Evolutionary conservation across 1,140 invertebrate species (phyloP), one percentile per base, ranked within the genome.

Genomic region (Pogonomyrmex barbatus): DNA sequence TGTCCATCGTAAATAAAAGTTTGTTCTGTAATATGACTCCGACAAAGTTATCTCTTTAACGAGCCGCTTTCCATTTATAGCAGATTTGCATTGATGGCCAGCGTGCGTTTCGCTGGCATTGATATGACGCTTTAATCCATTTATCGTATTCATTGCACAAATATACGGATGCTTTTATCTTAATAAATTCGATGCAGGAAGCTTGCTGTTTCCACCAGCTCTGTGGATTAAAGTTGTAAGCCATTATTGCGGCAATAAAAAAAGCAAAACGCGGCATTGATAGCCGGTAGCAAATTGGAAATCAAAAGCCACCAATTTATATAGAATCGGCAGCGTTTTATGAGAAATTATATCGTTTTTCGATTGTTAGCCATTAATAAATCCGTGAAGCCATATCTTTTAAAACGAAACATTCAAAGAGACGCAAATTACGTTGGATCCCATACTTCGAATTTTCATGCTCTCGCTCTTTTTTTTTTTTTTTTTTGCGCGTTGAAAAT

Each of bases 131-230:
- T 82, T 82, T 71, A 71, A 71, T 82, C 52, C 65, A 82, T 82
- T 82, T 82, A 71, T 54, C 63, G 77, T 81, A 70, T 81, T 81
- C n/a, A 81, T 82, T 71, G 50, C 30, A 52, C 52, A 82, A 73
- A 82, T 71, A 82, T 60, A 82, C 30, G 14, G 73, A 70, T 10
- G 67, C 79, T 58, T 81, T 82, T 71, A 82, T 82, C 67, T 82
- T 71, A 73, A 82, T 71, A 82, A 71, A 71, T 82, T 71, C 9
- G 50, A 81, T 82, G 30, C 65, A 58, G 39, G 54, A 71, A 82
- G 67, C 52, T 71, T 24, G 24, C 14, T 33, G 12, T 45, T 82
- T 56, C 62, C 73, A 33, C 54, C 24, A 24, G 39, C 39, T 56
- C 10, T 58, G 39, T 12, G 52, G 52, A 82, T 82, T 82, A 73